These are phyloP conservation scores for Telmatochromis bifrenatus DNA, from an alignment of 2,113 vertebrate genomes.

Conservation along the genomic window DNA sequence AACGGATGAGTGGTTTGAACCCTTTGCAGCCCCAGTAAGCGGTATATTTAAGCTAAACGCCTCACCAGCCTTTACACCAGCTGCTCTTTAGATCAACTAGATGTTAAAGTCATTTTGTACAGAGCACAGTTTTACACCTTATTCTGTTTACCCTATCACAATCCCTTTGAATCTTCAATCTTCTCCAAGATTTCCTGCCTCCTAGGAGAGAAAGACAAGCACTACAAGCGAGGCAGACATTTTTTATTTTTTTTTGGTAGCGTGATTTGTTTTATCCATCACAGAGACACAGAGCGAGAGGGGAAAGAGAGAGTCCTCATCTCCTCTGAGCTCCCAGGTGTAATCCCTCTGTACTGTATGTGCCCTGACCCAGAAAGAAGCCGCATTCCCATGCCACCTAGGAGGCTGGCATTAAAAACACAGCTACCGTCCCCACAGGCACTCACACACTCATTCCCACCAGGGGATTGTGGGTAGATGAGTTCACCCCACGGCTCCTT, in stretches of 20 bases:
- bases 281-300: constrained; percentile 14
- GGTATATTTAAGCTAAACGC: neutral
- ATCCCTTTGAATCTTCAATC: constrained; percentile 30
- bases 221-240: constrained; percentile 10
- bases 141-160: constrained; percentile 8
- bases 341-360: constrained; percentile 63
- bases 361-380: constrained; percentile 71
- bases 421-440: constrained; percentile 53
- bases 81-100: neutral
- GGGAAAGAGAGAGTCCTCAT: constrained; percentile 44
- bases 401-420: constrained; percentile 63
- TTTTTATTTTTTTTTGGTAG: neutral
- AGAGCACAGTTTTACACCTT: constrained; percentile 11
- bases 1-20: neutral
- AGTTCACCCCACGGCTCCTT: constrained; percentile 47
- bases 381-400: constrained; percentile 57
- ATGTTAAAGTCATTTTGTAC: constrained; percentile 16
- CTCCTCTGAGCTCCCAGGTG: constrained; percentile 69
- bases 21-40: neutral
- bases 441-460: constrained; percentile 38
- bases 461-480: constrained; percentile 66
- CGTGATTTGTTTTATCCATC: constrained; percentile 53
- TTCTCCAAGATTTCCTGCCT: constrained; percentile 27
- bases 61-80: neutral
- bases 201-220: constrained; percentile 29